Evolutionary conservation across 2,797 vertebrate species (phyloP).

Genomic region (Ficedula albicollis): DNA sequence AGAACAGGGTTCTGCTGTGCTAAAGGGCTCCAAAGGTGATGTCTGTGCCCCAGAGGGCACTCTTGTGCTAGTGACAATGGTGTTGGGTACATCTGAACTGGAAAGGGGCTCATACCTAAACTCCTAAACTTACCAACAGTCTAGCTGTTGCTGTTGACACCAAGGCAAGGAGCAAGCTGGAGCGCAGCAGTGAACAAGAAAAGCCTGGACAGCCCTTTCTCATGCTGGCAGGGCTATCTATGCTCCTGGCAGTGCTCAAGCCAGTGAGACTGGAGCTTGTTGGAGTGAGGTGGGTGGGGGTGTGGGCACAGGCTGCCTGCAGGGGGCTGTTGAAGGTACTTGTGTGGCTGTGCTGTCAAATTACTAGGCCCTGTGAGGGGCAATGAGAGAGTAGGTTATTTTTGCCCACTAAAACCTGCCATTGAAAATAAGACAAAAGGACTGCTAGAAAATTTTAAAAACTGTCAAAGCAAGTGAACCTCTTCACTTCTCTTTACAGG

Average conservation of each 20-base stretch:
- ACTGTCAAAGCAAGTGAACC: neutral
- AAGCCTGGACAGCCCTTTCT: neutral
- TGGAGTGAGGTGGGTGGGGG: neutral
- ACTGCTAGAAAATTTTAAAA: neutral
- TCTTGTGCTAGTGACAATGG: rapidly evolving
- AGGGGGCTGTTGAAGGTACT: neutral
- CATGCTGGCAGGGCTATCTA: neutral
- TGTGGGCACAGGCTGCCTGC: neutral
- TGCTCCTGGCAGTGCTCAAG: neutral
- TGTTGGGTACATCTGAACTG: neutral
- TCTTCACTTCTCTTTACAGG: constrained; percentile 75
- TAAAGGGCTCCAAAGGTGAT: neutral
- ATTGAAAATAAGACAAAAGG: neutral
- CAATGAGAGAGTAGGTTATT: neutral
- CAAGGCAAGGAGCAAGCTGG: neutral
- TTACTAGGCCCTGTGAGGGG: neutral
- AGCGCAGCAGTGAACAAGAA: neutral
- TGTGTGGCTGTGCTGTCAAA: neutral
- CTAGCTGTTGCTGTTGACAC: neutral
- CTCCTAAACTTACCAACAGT: neutral
- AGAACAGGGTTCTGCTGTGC: neutral
- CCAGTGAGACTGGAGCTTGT: neutral
- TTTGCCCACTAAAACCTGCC: neutral
- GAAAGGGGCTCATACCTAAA: neutral
- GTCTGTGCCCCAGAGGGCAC: neutral